A percentile compares a stretch with the other conserved stretches of the same genome.
These are phyloP conservation scores for Teleogryllus oceanicus DNA, from an alignment of 2,888 invertebrate genomes.

Conservation along the genomic window DNA sequence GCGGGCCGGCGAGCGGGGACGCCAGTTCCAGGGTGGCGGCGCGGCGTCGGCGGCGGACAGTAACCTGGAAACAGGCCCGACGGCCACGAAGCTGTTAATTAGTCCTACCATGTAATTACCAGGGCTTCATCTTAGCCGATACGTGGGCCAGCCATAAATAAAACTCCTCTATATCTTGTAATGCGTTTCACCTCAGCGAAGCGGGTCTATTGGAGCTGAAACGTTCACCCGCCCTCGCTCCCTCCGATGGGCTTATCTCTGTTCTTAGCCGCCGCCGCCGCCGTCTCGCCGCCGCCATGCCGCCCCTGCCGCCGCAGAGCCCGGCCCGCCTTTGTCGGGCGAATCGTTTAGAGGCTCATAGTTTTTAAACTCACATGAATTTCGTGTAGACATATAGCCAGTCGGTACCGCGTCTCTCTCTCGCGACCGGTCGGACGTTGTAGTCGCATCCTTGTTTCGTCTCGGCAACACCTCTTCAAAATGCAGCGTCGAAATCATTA, in stretches of 20 bases:
- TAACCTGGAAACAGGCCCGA: conserved; percentile 18
- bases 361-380: conserved; percentile 26
- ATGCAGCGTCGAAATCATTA: conserved; percentile 55
- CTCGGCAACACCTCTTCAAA: conserved; percentile 44
- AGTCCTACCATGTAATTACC: conserved; percentile 56
- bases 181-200: background rate
- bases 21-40: background rate
- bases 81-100: conserved; percentile 46
- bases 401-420: background rate
- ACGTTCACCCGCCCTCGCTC: background rate
- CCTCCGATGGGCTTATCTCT: background rate
- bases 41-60: conserved; percentile 37
- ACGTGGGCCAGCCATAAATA: conserved; percentile 46
- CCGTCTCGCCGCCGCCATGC: conserved; percentile 27
- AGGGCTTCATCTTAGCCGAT: conserved; percentile 43
- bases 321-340: background rate
- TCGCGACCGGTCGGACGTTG: background rate
- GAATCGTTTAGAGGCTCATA: conserved; percentile 3
- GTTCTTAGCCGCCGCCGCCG: conserved; percentile 18
- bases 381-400: conserved; percentile 22
- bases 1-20: background rate
- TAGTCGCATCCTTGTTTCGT: conserved; percentile 18
- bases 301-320: background rate
- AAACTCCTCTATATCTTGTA: conserved; percentile 42
- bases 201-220: background rate